phyloP scores from a whole-genome alignment of 2,797 vertebrate genomes.

The Melopsittacus undulatus region DNA sequence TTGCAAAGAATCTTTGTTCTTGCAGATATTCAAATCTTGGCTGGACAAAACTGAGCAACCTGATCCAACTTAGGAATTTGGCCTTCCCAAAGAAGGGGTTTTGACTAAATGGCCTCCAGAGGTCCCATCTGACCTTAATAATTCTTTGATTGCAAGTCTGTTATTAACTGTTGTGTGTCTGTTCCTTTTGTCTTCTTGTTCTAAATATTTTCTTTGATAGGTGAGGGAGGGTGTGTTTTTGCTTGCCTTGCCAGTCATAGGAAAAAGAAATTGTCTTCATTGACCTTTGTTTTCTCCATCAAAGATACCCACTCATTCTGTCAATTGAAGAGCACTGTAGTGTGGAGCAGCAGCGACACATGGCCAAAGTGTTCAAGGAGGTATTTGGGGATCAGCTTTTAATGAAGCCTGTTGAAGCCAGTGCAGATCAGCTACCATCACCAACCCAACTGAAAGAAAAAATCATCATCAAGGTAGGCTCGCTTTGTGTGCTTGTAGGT shows the following conservation, averaged over 20 bases:
- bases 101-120: neutral
- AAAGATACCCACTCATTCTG: slow-evolving; percentile 93
- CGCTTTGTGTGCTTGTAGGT: neutral
- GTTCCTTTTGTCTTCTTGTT: neutral
- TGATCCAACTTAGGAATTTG: neutral
- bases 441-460: slow-evolving; percentile 93
- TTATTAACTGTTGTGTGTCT: neutral
- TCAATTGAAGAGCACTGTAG: slow-evolving; percentile 96
- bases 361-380: slow-evolving; percentile 91
- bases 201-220: neutral
- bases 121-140: neutral
- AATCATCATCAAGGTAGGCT: slow-evolving; percentile 91
- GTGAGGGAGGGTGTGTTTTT: neutral
- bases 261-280: neutral
- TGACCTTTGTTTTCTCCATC: neutral
- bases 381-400: slow-evolving; percentile 92
- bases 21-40: neutral
- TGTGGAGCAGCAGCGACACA: slow-evolving; percentile 91
- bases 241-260: neutral
- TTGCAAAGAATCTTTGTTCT: neutral
- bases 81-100: neutral
- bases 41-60: neutral
- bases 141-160: neutral
- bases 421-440: slow-evolving; percentile 92
- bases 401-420: slow-evolving; percentile 84